These are phyloP conservation scores for Apomyelois bistriatella DNA, from an alignment of 2,888 invertebrate genomes.

Conservation along the genomic window DNA sequence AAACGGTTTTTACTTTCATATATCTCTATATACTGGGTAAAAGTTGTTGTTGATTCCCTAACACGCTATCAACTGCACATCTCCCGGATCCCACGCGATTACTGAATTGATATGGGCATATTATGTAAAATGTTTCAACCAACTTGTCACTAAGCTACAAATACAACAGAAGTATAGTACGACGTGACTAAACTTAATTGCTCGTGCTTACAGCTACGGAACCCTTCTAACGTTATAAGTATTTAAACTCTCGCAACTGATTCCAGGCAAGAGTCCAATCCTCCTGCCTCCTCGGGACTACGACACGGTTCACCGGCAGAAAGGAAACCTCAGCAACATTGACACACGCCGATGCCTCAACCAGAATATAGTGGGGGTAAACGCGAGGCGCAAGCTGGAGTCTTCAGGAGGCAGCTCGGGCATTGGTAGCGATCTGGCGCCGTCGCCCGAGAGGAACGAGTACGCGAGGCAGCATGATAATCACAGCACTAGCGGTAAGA, in stretches of 20 bases:
- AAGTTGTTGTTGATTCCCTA: too few species aligned
- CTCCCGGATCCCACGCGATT: neutral
- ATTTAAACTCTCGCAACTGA: neutral
- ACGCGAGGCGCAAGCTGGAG: conserved; percentile 74
- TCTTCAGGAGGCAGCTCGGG: conserved; percentile 92
- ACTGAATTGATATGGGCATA: neutral
- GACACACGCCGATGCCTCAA: conserved; percentile 83
- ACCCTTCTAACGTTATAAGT: neutral
- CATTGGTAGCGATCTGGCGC: conserved; percentile 93
- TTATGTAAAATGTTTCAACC: neutral
- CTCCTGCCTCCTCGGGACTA: conserved; percentile 96
- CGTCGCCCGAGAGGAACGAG: conserved; percentile 85
- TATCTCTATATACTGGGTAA: too few species aligned
- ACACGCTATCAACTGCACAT: too few species aligned
- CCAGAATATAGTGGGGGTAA: conserved; percentile 81
- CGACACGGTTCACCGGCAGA: conserved; percentile 91
- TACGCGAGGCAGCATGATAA: conserved; percentile 75
- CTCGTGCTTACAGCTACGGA: conserved; percentile 2
- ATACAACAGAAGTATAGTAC: neutral
- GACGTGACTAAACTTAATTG: conserved; percentile 2
- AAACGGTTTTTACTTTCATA: too few species aligned
- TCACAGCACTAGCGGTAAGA: conserved; percentile 82
- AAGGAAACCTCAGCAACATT: conserved; percentile 69
- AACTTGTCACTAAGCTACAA: neutral
- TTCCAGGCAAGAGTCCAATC: conserved; percentile 83